Evolutionary conservation across 2,888 invertebrate genomes (phyloP).

Genomic region (Philereme vetulata): DNA sequence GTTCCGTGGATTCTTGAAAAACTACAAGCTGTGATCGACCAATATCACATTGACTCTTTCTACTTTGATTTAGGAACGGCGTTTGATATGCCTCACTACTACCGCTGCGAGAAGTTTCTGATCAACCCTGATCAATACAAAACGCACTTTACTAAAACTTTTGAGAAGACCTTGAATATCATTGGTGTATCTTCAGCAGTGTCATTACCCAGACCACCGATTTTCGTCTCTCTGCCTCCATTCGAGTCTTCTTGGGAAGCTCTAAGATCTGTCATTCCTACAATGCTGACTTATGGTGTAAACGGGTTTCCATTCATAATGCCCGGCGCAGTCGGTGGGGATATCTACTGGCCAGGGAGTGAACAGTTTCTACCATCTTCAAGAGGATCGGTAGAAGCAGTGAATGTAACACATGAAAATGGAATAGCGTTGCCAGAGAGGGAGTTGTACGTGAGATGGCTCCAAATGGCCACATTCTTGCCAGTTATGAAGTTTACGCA

Average conservation of each 20-base stretch:
- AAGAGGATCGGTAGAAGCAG: slow-evolving; percentile 67
- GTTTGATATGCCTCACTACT: slow-evolving; percentile 93
- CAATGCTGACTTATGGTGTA: slow-evolving; percentile 93
- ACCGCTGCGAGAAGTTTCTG: slow-evolving; percentile 88
- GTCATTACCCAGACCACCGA: slow-evolving; percentile 91
- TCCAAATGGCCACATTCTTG: slow-evolving; percentile 94
- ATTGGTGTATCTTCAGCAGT: slow-evolving; percentile 94
- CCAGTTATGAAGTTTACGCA: slow-evolving; percentile 96
- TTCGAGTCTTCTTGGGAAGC: slow-evolving; percentile 95
- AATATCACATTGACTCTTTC: slow-evolving; percentile 93
- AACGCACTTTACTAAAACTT: slow-evolving; percentile 86
- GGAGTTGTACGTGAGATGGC: slow-evolving; percentile 95
- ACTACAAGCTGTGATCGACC: slow-evolving; percentile 87
- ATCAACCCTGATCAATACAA: slow-evolving; percentile 93
- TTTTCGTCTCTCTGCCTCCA: slow-evolving; percentile 93
- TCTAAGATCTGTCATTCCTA: slow-evolving; percentile 91
- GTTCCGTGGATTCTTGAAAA: slow-evolving; percentile 91
- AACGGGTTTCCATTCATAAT: slow-evolving; percentile 96
- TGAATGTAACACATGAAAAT: slow-evolving; percentile 67
- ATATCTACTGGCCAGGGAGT: slow-evolving; percentile 86
- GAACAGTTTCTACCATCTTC: slow-evolving; percentile 82
- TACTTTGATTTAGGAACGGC: slow-evolving; percentile 92
- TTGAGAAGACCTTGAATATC: slow-evolving; percentile 85
- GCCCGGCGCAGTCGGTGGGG: slow-evolving; percentile 97
- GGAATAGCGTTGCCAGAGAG: slow-evolving; percentile 86